These are phyloP conservation scores for Drosophila ohnishii DNA, from an alignment of 1,140 invertebrate species.

Conservation along the genomic window DNA sequence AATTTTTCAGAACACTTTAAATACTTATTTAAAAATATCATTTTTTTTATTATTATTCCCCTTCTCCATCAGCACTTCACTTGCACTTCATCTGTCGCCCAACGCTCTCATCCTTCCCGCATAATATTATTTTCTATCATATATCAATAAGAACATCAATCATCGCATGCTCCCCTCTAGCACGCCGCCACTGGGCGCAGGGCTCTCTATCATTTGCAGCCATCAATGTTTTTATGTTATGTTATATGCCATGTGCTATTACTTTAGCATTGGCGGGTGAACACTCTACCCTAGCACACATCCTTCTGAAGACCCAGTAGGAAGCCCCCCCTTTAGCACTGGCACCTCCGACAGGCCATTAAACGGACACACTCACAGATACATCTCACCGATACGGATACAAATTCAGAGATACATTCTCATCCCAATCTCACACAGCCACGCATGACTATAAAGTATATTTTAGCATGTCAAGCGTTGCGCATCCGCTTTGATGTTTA, in stretches of 20 bases:
- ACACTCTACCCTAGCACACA: conserved; percentile 49
- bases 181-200: conserved; percentile 15
- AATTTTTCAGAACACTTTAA: no score
- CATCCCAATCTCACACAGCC: conserved; percentile 51
- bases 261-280: conserved; percentile 73
- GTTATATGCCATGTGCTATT: conserved; percentile 72
- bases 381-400: conserved; percentile 38
- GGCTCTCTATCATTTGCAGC: conserved; percentile 64
- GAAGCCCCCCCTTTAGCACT: not conserved
- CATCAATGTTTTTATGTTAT: conserved; percentile 78
- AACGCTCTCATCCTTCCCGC: conserved; percentile 12
- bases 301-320: not conserved
- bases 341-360: conserved; percentile 51
- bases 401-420: conserved; percentile 41
- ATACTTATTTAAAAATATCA: not conserved
- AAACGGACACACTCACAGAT: conserved; percentile 27
- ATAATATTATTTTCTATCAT: conserved; percentile 48
- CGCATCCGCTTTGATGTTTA: conserved; percentile 82
- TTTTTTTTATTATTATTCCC: not conserved
- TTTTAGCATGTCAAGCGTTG: conserved; percentile 82
- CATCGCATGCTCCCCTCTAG: conserved; percentile 11
- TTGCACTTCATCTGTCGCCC: conserved; percentile 18
- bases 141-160: conserved; percentile 48
- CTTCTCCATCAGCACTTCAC: conserved; percentile 22
- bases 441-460: conserved; percentile 81